These are phyloP conservation scores for Apodemus speciosus DNA, from an alignment of 2,113 vertebrate genomes.

Conservation along the genomic window DNA sequence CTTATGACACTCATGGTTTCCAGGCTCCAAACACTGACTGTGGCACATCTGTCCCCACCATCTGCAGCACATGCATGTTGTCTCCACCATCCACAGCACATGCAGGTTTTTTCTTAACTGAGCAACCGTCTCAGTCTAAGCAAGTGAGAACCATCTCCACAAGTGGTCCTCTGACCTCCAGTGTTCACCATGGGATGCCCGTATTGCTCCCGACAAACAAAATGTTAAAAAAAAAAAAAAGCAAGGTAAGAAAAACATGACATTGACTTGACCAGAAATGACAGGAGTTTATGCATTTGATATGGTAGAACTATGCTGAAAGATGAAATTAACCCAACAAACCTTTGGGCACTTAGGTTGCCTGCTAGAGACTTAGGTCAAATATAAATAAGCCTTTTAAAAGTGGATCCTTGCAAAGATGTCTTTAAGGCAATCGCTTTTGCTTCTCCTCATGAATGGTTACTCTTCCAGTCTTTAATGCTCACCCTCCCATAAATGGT, in stretches of 20 bases:
- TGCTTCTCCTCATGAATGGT: neutral
- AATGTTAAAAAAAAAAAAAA: no score
- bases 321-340: neutral
- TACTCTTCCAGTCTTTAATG: neutral
- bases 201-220: neutral
- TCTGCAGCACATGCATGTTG: no score
- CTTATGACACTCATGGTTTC: neutral
- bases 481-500: neutral
- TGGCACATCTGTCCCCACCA: neutral
- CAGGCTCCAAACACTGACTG: neutral
- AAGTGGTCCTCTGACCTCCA: neutral
- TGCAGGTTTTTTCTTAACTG: neutral
- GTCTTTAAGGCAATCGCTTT: neutral
- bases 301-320: neutral
- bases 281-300: neutral
- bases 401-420: neutral
- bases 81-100: neutral
- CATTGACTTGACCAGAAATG: neutral
- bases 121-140: neutral
- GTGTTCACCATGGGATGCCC: neutral
- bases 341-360: neutral
- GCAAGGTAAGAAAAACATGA: neutral
- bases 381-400: neutral
- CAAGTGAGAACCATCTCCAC: neutral
- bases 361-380: neutral